phyloP scores from a whole-genome alignment of 2,113 vertebrate genomes.

The Eclectus roratus region DNA sequence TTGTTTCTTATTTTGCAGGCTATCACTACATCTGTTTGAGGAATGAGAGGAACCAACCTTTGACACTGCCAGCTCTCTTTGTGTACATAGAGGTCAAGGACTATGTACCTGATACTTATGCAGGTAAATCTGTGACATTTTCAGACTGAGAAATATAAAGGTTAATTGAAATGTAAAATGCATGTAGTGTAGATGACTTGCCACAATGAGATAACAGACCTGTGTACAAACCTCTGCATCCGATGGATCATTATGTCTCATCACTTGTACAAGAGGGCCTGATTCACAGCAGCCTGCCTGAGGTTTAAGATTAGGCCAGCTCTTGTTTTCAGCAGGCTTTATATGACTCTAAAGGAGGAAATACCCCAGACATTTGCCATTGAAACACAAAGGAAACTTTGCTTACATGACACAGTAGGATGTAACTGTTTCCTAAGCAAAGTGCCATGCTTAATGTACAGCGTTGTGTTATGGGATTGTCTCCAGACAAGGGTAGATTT shows the following conservation, averaged over 20 bases:
- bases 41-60: conserved; percentile 94
- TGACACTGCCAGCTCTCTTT: conserved; percentile 90
- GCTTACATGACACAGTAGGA: fast-evolving
- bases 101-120: conserved; percentile 96
- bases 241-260: neutral
- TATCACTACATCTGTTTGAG: conserved; percentile 93
- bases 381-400: neutral
- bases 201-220: neutral
- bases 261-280: neutral
- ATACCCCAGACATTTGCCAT: neutral
- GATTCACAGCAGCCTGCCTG: neutral
- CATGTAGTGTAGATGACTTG: neutral
- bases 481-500: neutral
- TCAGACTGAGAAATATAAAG: neutral
- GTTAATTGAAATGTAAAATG: neutral
- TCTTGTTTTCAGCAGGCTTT: neutral
- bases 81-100: conserved; percentile 96
- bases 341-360: neutral
- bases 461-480: neutral
- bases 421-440: neutral
- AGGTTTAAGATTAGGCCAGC: neutral
- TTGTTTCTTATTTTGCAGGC: conserved; percentile 73
- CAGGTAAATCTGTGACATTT: conserved; percentile 75
- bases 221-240: neutral
- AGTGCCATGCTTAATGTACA: neutral